Evolutionary conservation across 2,888 invertebrate genomes (phyloP).

Genomic region (Drosophila lacicola): DNA sequence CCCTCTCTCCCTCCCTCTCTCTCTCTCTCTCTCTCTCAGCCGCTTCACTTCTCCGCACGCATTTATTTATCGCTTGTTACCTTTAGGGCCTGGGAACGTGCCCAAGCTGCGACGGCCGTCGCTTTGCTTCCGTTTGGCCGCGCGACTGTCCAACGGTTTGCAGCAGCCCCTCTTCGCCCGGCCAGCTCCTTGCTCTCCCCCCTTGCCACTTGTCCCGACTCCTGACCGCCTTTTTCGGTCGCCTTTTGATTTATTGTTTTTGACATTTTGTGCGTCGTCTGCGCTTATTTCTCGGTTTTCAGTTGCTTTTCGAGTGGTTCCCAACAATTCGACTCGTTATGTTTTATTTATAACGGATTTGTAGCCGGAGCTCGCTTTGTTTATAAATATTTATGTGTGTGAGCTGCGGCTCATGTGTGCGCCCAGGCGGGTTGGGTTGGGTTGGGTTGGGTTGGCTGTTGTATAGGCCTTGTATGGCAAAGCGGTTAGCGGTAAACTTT

Average conservation of each 20-base stretch:
- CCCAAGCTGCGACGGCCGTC: slow-evolving; percentile 20
- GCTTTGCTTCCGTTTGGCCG: slow-evolving; percentile 58
- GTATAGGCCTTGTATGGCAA: neutral
- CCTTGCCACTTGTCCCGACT: slow-evolving; percentile 22
- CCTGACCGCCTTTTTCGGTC: slow-evolving; percentile 45
- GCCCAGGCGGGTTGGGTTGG: neutral
- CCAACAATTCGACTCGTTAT: slow-evolving; percentile 64
- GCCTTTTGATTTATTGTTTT: slow-evolving; percentile 79
- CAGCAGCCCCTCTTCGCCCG: neutral
- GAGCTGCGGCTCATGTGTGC: slow-evolving; percentile 16
- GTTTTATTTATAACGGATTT: slow-evolving; percentile 81
- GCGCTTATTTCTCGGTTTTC: slow-evolving; percentile 59
- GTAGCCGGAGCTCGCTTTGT: slow-evolving; percentile 47
- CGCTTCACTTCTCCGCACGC: slow-evolving; percentile 5
- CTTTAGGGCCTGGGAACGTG: slow-evolving; percentile 52
- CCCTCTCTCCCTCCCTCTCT: neutral
- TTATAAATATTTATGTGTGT: slow-evolving; percentile 74
- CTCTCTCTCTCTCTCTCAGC: too few relatives aligned
- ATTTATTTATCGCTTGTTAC: slow-evolving; percentile 57
- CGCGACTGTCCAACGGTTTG: slow-evolving; percentile 21
- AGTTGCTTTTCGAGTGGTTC: slow-evolving; percentile 67
- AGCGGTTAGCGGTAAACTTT: slow-evolving; percentile 22
- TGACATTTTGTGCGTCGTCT: slow-evolving; percentile 70
- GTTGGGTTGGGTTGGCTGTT: too few relatives aligned
- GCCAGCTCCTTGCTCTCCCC: neutral